Base-by-base conservation (phyloP, 2,888 invertebrate species). In the Eudasyphora cyanicolor region DNA sequence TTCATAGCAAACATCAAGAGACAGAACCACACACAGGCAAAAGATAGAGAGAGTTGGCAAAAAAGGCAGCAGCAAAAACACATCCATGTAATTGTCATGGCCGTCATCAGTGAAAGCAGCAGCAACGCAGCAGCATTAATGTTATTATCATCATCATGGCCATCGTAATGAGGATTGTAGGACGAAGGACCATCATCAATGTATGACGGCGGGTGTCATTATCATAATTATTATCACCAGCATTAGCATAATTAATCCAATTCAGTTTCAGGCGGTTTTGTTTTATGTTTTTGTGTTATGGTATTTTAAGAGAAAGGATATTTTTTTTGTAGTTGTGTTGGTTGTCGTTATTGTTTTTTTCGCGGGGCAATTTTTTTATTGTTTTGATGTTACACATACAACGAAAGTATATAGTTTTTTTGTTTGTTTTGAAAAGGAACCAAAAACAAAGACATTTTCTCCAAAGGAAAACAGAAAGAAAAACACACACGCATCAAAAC, bases 181-280 rank as follows among this genome's bases (percentile, higher is more conserved):
- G 3, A 21, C 8, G 21, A 6, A 54, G 7, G 1, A 49, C 19
- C 49, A 54, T 54, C 24, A 54, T 54, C 54, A 57, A 27, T 57
- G n/a, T 8, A 32, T 32, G 32, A 32, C 32, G 32, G 4, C 17
- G 19, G n/a, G 17, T 5, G 24, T 24, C 54, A 24, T 54, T 10
- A 54, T 54, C 54, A 54, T 54, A 21, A 54, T 54, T 17, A 8
- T 49, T 8, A 62, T 62, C 29, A 64, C 14, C 51, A 57, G 51
- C 57, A 76, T 42, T 54, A 73, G 27, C 24, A 24, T 69, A 77
- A 73, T 77, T 75, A 75, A 54, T 75, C 73, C 81, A 81, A 81
- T 82, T 78, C 49, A 78, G 75, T 76, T 82, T 78, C 49, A 78
- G 75, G 70, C 51, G 57, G 69, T 45, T 75, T 32, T 49, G 62